These are phyloP conservation scores for Alviniconcha strummeri DNA, from an alignment of 2,888 invertebrate genomes.

Conservation along the genomic window DNA sequence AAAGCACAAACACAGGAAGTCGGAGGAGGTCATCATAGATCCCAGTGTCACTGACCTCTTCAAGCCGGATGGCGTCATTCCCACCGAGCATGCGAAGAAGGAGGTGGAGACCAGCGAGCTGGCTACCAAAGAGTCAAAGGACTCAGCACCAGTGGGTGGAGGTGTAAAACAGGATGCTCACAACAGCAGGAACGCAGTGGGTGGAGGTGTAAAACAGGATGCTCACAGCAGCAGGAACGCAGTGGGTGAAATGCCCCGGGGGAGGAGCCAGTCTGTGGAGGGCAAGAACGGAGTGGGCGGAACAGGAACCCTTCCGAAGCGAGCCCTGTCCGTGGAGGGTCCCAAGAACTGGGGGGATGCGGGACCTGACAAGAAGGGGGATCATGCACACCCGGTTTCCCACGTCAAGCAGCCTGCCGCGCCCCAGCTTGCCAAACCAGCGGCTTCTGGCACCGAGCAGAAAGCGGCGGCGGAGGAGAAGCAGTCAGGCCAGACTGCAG, in stretches of 20 bases:
- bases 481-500: too few species aligned
- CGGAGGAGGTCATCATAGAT: conserved; percentile 56
- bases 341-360: background rate
- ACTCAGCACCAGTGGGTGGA: conserved; percentile 17
- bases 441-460: too few species aligned
- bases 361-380: conserved; percentile 9
- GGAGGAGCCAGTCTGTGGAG: background rate
- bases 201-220: background rate
- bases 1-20: conserved; percentile 51
- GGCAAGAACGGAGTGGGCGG: background rate
- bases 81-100: conserved; percentile 39
- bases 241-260: background rate
- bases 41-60: conserved; percentile 62
- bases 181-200: too few species aligned
- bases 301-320: too few species aligned
- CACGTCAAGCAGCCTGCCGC: too few species aligned
- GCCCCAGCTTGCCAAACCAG: too few species aligned
- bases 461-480: too few species aligned
- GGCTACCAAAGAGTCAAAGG: conserved; percentile 15
- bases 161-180: background rate
- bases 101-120: conserved; percentile 22
- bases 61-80: conserved; percentile 59
- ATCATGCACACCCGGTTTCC: background rate
- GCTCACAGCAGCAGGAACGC: background rate
- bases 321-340: background rate